A percentile compares a stretch with the other conserved stretches of the same genome.
These are phyloP conservation scores for Mimumesa dahlbomi DNA, from an alignment of 2,888 invertebrate species.

Conservation along the genomic window DNA sequence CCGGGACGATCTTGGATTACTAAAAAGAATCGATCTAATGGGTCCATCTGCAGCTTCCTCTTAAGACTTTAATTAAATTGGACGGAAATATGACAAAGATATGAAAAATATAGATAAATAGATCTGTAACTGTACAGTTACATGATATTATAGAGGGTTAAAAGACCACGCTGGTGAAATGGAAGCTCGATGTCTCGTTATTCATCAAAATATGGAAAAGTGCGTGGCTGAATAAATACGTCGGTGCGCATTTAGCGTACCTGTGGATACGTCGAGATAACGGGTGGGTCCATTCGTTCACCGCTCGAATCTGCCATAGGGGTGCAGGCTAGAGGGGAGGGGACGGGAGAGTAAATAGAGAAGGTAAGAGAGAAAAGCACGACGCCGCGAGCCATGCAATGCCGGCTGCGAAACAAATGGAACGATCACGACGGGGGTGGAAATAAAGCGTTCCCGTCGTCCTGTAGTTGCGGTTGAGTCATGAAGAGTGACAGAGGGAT, in stretches of 20 bases:
- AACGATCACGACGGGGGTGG: slow-evolving; percentile 66
- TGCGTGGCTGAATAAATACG: slow-evolving; percentile 59
- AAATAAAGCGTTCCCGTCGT: slow-evolving; percentile 69
- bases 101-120: no score
- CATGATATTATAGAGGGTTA: no score
- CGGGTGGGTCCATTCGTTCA: slow-evolving; percentile 62
- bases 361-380: slow-evolving; percentile 62
- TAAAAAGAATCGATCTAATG: slow-evolving; percentile 71
- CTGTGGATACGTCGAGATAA: slow-evolving; percentile 66
- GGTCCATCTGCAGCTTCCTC: slow-evolving; percentile 5
- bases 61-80: neutral
- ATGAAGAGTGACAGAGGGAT: slow-evolving; percentile 21
- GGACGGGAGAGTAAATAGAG: slow-evolving; percentile 51
- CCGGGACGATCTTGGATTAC: slow-evolving; percentile 75
- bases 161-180: no score
- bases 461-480: slow-evolving; percentile 46
- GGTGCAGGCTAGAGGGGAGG: slow-evolving; percentile 9
- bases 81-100: no score
- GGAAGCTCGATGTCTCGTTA: no score
- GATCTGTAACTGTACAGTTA: no score
- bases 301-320: slow-evolving; percentile 54
- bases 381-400: slow-evolving; percentile 69
- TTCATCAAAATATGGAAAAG: slow-evolving; percentile 43
- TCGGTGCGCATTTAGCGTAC: slow-evolving; percentile 60
- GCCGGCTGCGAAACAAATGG: slow-evolving; percentile 72